phyloP scores from a whole-genome alignment of 2,797 vertebrate genomes.

The Mormyrus hasselquistii region DNA sequence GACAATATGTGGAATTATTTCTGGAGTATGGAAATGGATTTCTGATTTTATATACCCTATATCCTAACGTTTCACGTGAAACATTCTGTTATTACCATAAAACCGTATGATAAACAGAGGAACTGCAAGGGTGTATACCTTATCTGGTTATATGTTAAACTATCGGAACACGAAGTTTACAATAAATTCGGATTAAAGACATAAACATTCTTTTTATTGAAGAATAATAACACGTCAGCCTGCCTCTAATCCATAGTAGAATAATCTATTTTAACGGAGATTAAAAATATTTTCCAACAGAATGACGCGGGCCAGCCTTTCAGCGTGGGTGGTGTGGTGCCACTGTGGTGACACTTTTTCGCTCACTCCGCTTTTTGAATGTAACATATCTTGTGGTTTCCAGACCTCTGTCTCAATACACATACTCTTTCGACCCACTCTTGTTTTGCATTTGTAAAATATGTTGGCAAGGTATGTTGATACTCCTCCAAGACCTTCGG shows the following conservation, averaged over 20 bases:
- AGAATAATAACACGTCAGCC: neutral
- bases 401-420: neutral
- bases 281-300: neutral
- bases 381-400: neutral
- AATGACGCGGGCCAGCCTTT: neutral
- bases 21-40: neutral
- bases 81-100: neutral
- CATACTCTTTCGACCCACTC: neutral
- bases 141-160: neutral
- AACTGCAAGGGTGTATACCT: neutral
- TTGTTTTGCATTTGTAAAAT: slow-evolving; percentile 5
- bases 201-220: neutral
- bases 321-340: neutral
- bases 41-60: neutral
- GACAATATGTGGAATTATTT: neutral
- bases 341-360: neutral
- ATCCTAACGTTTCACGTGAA: neutral
- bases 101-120: neutral
- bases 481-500: neutral
- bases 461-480: neutral
- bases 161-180: neutral
- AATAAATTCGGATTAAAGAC: neutral
- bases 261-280: neutral
- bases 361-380: neutral
- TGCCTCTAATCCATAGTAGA: neutral